Base-by-base conservation (phyloP, 2,888 invertebrate species). In the Lasioglossum figueresi region DNA sequence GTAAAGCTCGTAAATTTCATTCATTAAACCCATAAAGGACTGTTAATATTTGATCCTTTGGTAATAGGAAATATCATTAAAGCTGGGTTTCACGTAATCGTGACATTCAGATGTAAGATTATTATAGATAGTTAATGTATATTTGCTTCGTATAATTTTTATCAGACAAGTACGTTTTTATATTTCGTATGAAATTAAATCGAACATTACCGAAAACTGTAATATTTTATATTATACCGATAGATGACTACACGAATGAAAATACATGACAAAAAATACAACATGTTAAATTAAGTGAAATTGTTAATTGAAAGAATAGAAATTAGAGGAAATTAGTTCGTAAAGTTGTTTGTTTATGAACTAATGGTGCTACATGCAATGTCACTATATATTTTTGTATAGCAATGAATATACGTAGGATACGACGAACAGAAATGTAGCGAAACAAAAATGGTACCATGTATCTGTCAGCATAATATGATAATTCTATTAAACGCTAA, bases 321-420 rank as follows among this genome's bases (percentile, higher is more conserved):
- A 37, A 80, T 85, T 43, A 43, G 43, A 43, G 71, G 27, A 43
- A 68, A 72, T 79, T 43, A 82, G 45, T 81, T 81, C 66, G 79
- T 63, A 71, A 43, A 80, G 76, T 73, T 23, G 63, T 88, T 78
- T 80, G 72, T 82, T n/a, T 77, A 82, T 76, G 40, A 82, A 77
- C 77, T 72, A 82, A 43, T 84, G 80, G 77, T 85, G 85, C 87
- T 85, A 87, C 78, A 76, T 80, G 71, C 70, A 52, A 84, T 77
- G 43, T 80, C 71, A 76, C 23, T 82, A 59, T 89, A 85, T 90
- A 90, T 90, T 90, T 90, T 90, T 87, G 81, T 88, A 83, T 89
- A 90, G 85, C 40, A 82, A 71, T 76, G 75, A 82, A 77, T 66
- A 77, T 66, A 73, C 71, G 27, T 88, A 86, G 66, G 34, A 45